A percentile compares a stretch with the other conserved stretches of the same genome.
phyloP scores from a whole-genome alignment of 1,140 invertebrate genomes.

The Ceratina calcarata region DNA sequence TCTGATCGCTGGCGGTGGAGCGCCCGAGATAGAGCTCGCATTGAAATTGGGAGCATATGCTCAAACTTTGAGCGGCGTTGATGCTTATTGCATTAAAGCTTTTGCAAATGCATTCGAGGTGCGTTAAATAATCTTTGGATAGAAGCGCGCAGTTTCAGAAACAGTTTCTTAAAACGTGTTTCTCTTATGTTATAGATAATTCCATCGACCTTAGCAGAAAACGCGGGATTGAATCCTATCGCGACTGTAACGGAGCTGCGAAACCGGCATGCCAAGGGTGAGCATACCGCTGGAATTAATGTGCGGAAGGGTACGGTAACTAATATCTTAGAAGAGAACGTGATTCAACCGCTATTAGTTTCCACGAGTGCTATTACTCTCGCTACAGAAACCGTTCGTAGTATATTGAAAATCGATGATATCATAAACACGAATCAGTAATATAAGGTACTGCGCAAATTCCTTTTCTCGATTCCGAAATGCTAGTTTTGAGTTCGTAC shows the following conservation, averaged over 20 bases:
- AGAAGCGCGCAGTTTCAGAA: not conserved
- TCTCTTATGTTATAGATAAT: slow-evolving; percentile 80
- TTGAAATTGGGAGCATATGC: slow-evolving; percentile 91
- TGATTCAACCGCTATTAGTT: slow-evolving; percentile 98
- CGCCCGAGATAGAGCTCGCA: slow-evolving; percentile 97
- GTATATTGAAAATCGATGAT: slow-evolving; percentile 99
- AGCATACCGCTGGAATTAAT: slow-evolving; percentile 95
- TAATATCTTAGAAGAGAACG: slow-evolving; percentile 98
- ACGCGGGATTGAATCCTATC: slow-evolving; percentile 99
- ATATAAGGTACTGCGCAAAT: slow-evolving; percentile 25
- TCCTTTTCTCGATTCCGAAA: not conserved
- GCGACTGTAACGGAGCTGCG: slow-evolving; percentile 98
- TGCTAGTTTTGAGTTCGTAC: not conserved
- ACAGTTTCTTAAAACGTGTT: slow-evolving; percentile 19
- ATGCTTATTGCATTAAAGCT: slow-evolving; percentile 96
- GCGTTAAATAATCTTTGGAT: not conserved
- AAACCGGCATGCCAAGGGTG: slow-evolving; percentile 93
- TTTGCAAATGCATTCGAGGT: slow-evolving; percentile 98
- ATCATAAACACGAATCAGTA: slow-evolving; percentile 87
- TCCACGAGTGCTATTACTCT: slow-evolving; percentile 96
- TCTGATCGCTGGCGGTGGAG: slow-evolving; percentile 96
- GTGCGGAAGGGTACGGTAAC: slow-evolving; percentile 97
- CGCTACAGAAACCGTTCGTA: slow-evolving; percentile 97
- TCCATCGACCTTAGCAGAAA: slow-evolving; percentile 99
- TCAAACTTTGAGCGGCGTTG: slow-evolving; percentile 92